Base-by-base conservation (phyloP, 2,888 invertebrate genomes). In the Tyria jacobaeae region DNA sequence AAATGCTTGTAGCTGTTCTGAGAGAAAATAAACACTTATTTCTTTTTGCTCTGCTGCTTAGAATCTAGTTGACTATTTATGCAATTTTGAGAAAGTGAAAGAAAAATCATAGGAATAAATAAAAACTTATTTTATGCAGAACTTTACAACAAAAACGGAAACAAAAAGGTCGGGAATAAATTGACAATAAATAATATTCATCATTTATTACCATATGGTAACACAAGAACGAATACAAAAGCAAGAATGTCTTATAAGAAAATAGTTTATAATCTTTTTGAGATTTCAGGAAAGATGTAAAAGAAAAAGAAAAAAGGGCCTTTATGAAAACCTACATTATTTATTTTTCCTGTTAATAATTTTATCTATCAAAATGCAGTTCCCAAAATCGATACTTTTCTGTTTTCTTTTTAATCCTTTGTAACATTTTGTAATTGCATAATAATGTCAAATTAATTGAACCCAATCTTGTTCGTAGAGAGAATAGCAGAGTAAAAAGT, bases 21-120 rank as follows among this genome's bases (percentile, higher is more conserved):
- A 41, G 60, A 62, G 67, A 73, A 80, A 79, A 83, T 78, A 75
- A 79, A 78, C 75, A 76, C 73, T 73, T 66, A 68, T 78, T 79
- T 77, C 70, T 59, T 74, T 61, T 39, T 50, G 57, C 25, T 60
- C 44, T 27, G 47, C 31, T 54, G 35, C 24, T 52, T 27, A 25
- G 49, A 41, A 57, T 50, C 58, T 66, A 12, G 60, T 72, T 64
- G 70, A 70, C 51, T 62, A 72, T 72, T 66, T 62, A 75, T 67
- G 56, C 52, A 60, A 49, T 48, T 55, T 57, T 53, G 50, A 64
- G 51, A 54, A 34, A 37, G 21, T 54, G 6, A 39, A 44, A 58
- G 55, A 63, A 48, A 60, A 24, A 51, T 52, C 15, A 12, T 44
- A 14, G 14, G 14, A 51, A 24, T n/a, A 52, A n/a, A 52, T 35